Evolutionary conservation across 2,888 invertebrate genomes (phyloP), one percentile per base, ranked within the genome.

Genomic region (Xestia ashworthii): DNA sequence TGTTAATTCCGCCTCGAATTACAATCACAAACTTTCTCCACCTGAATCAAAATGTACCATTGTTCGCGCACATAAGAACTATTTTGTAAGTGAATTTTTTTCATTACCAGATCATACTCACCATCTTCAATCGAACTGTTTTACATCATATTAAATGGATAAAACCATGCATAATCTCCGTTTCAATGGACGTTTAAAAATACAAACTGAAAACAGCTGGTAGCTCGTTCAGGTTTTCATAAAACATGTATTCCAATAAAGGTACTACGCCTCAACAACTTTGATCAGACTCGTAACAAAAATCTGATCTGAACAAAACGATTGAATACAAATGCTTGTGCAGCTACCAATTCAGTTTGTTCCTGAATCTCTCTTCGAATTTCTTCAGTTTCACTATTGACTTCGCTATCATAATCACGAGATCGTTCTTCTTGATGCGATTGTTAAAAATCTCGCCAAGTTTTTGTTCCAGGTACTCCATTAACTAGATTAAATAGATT

Each of bases 281-380:
- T 80, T n/a, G 38, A 67, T 84, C 53, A 60, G n/a, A 11, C 32
- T 70, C 44, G 50, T 71, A 68, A 72, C 71, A 71, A 71, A 58
- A 71, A 73, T 50, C 25, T 12, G n/a, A 60, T 74, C 48, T 14
- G 48, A 73, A 70, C 44, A 71, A 83, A 82, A 83, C 19, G 48
- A 67, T 75, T 55, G 62, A 79, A 73, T 70, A 68, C 62, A 76
- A 83, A 83, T 84, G 67, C 80, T 83, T 71, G 84, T 53, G 44
- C 41, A 70, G 50, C 55, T 71, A 53, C 53, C 62, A 67, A 83
- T 72, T 65, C 41, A n/a, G 80, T 80, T 84, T 71, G 19, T 62
- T 73, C 8, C 19, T 44, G 62, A 14, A 70, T 38, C 3, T 69
- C 70, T 53, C 32, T 38, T 58, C 9, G 22, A 46, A 58, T 70